Percentiles rank a stretch among this genome's conserved stretches.
Evolutionary conservation across 2,113 vertebrate species (phyloP).

Genomic region (Charina bottae): DNA sequence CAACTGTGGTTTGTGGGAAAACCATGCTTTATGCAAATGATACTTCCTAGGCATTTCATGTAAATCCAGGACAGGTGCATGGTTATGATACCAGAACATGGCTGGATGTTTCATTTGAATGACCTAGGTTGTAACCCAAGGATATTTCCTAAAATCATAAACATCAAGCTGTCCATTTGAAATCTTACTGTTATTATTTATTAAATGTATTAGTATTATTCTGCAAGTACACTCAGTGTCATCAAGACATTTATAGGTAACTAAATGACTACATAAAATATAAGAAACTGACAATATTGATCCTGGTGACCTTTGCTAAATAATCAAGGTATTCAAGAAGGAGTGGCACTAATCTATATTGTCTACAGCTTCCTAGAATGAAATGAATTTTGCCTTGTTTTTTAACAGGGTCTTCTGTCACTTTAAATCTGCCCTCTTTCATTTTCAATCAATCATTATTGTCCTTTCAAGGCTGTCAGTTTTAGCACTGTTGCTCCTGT

Average conservation of each 20-base stretch:
- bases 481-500: background rate
- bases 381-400: background rate
- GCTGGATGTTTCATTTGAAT: background rate
- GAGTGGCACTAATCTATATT: background rate
- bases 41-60: background rate
- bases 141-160: background rate
- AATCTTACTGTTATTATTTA: background rate
- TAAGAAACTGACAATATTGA: background rate
- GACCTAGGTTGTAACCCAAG: background rate
- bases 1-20: background rate
- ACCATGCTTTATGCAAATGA: background rate
- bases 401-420: background rate
- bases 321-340: background rate
- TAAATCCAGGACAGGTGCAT: background rate
- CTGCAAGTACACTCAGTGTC: background rate
- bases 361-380: background rate
- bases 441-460: slow-evolving; percentile 9
- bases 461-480: background rate
- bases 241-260: background rate
- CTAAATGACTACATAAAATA: background rate
- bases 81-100: background rate
- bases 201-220: background rate
- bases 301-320: background rate
- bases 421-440: slow-evolving; percentile 11
- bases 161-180: background rate